Conservation (phyloP, 2,797 vertebrate genomes). For the Heliangelus exortis region DNA sequence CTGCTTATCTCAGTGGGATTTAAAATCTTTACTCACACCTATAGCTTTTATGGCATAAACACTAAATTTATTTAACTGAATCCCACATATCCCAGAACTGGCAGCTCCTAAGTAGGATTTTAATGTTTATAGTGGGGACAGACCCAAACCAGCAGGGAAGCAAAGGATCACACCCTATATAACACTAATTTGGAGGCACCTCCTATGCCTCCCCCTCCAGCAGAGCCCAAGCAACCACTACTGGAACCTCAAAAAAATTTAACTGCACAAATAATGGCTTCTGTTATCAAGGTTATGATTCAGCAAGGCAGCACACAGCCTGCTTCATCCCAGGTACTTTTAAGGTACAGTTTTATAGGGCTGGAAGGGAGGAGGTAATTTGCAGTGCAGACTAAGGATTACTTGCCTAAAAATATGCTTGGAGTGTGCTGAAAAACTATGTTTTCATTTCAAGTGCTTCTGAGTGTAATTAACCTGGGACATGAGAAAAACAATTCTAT, state of each 20-base stretch:
- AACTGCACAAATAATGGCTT: background rate
- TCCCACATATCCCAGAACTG: background rate
- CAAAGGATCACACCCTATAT: background rate
- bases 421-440: slow-evolving; percentile 68
- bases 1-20: background rate
- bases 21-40: background rate
- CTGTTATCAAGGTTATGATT: background rate
- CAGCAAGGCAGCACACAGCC: background rate
- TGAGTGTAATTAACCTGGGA: slow-evolving; percentile 78
- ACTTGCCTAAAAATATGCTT: slow-evolving; percentile 46
- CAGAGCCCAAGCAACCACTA: background rate
- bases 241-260: background rate
- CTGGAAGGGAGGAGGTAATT: slow-evolving; percentile 30
- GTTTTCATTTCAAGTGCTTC: slow-evolving; percentile 75
- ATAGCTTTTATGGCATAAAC: background rate
- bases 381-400: slow-evolving; percentile 59
- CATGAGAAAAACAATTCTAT: slow-evolving; percentile 71
- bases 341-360: slow-evolving; percentile 40
- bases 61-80: background rate
- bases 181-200: background rate
- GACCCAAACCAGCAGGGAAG: background rate
- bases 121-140: background rate
- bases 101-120: background rate
- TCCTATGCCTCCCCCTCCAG: background rate
- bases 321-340: background rate